Evolutionary conservation across 1,140 invertebrate genomes (phyloP), one percentile per base, ranked within the genome.

Genomic region (Drosophila leontia): DNA sequence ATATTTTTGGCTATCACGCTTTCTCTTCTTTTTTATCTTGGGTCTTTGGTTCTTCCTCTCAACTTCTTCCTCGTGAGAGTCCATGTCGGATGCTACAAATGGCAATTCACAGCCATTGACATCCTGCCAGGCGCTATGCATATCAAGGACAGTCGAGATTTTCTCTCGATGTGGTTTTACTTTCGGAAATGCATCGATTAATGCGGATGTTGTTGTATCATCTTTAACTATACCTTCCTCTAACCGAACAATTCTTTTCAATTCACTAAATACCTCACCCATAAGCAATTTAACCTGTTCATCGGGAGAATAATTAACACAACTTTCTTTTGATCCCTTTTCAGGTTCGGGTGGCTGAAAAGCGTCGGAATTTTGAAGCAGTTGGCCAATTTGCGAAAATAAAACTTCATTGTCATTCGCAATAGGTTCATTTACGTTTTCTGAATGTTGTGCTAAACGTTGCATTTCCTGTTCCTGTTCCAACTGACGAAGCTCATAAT

Each of bases 401-500:
- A 92, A 35, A 8, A 15, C 94, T 93, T 84, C 95, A 41, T 75
- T 77, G n/a, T 91, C 84, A 1, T 92, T 96, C 95, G 5, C 29
- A 45, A 29, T 17, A 29, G 9, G 19, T n/a, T 56, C 13, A 56
- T 39, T 56, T 2, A 32, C 13, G 37, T 32, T 26, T 9, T 39
- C 53, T 6, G 94, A 92, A 17, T 95, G 85, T 94, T 93, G 67
- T 94, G 94, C 91, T 56, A 26, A 15, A 15, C 57, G 82, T 71
- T 96, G 96, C 70, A 95, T 94, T 92, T 98, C 97, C 71, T 96
- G 94, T 92, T 98, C 97, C 86, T 98, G 94, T 93, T 98, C 96
- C 93, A 98, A 91, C 92, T 98, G 97, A 50, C 96, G 94, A 57
- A 98, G 86, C 86, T 98, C 97, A 91, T 98, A 97, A 74, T 96